A percentile compares a stretch with the other conserved stretches of the same genome.
phyloP scores from a whole-genome alignment of 2,113 vertebrate species.

The Hystrix brachyura region DNA sequence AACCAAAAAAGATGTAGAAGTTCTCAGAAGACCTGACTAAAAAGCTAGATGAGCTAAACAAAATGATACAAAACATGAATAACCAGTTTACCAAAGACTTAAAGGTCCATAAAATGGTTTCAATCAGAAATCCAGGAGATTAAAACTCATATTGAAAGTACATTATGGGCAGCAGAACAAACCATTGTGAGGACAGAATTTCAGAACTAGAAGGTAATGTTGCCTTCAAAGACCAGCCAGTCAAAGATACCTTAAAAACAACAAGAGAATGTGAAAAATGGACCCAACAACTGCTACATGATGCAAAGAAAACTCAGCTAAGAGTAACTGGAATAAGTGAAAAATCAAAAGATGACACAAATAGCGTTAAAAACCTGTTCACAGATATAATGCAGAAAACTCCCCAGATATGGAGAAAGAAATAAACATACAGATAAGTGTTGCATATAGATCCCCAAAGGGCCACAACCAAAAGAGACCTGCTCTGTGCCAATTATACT shows the following conservation, averaged over 20 bases:
- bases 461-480: background rate
- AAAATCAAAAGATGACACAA: background rate
- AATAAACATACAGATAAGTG: background rate
- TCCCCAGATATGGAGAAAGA: background rate
- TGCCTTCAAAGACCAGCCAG: background rate
- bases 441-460: background rate
- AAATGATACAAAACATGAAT: background rate
- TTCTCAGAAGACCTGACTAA: background rate
- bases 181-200: background rate
- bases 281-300: background rate
- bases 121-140: background rate
- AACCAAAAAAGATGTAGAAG: background rate
- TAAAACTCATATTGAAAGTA: background rate
- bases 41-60: background rate
- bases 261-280: background rate
- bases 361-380: background rate
- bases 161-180: background rate
- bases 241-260: background rate
- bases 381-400: background rate
- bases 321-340: background rate
- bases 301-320: background rate
- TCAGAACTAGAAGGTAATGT: background rate
- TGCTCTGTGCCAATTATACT: background rate
- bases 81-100: background rate
- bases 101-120: background rate